These are phyloP conservation scores for Bos javanicus DNA, from an alignment of 2,113 vertebrate species.

Conservation along the genomic window DNA sequence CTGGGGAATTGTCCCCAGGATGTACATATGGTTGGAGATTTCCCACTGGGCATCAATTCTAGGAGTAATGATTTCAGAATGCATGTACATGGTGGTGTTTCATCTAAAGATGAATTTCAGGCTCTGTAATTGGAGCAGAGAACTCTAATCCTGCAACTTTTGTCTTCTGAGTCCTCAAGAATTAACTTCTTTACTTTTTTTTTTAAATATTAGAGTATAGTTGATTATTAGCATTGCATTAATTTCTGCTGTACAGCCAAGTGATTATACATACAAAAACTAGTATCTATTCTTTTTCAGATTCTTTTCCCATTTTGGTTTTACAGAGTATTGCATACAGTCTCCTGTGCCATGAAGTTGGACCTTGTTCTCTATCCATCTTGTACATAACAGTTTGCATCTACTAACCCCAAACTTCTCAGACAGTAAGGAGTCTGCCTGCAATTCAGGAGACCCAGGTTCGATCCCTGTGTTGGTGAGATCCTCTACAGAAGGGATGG, in stretches of 20 bases:
- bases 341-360: accelerated
- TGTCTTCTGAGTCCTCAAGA: background rate
- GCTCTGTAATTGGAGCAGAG: background rate
- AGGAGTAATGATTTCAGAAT: background rate
- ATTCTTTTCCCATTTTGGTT: background rate
- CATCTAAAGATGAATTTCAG: background rate
- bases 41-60: accelerated
- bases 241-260: background rate
- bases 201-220: background rate
- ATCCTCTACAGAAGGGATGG: background rate
- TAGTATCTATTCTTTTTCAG: background rate
- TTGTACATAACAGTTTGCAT: background rate
- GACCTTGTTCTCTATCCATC: background rate
- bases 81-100: background rate
- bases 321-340: background rate
- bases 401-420: background rate
- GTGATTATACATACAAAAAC: background rate
- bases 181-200: background rate
- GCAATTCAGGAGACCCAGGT: background rate
- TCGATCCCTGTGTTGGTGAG: background rate
- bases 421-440: background rate
- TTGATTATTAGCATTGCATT: background rate
- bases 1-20: background rate
- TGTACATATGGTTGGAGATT: background rate
- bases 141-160: background rate